These are phyloP conservation scores for Apostichopus leukothele DNA, from an alignment of 53 echinoderm and acorn worm species.

Conservation along the genomic window DNA sequence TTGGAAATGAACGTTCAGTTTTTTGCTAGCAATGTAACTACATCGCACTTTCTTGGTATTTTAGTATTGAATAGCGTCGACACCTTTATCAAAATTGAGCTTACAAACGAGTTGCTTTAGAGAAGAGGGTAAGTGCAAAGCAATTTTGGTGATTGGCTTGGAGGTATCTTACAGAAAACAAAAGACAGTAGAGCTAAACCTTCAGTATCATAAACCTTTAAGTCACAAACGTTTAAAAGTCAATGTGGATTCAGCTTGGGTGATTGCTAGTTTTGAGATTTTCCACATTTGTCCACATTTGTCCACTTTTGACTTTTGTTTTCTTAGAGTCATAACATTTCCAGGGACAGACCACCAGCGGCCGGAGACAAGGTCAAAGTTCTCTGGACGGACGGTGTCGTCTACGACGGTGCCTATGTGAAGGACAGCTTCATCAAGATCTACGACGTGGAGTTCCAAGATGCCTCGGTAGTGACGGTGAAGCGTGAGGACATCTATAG, in stretches of 20 bases:
- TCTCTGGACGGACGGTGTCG: slow-evolving; percentile 79
- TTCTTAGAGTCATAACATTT: slow-evolving; percentile 77
- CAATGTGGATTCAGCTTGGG: background rate
- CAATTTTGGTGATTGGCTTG: too few relatives aligned
- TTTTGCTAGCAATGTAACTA: too few relatives aligned
- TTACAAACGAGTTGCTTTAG: too few relatives aligned
- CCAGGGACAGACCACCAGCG: slow-evolving; percentile 63
- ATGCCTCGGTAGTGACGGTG: slow-evolving; percentile 70
- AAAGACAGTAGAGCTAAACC: too few relatives aligned
- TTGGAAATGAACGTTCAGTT: too few relatives aligned
- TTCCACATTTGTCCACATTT: background rate
- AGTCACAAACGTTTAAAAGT: too few relatives aligned
- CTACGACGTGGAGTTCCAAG: slow-evolving; percentile 87
- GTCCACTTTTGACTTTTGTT: background rate
- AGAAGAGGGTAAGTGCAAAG: too few relatives aligned
- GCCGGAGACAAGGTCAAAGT: slow-evolving; percentile 76
- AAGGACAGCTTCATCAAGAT: slow-evolving; percentile 73
- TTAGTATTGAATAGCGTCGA: too few relatives aligned
- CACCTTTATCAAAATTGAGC: too few relatives aligned
- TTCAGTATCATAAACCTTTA: too few relatives aligned
- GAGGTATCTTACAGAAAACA: too few relatives aligned
- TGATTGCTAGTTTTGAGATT: background rate
- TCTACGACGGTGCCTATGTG: slow-evolving; percentile 74
- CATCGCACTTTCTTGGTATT: too few relatives aligned
- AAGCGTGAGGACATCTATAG: slow-evolving; percentile 90